Evolutionary conservation across 1,140 invertebrate species (phyloP), one percentile per base, ranked within the genome.

Genomic region (Diachasma alloeum): DNA sequence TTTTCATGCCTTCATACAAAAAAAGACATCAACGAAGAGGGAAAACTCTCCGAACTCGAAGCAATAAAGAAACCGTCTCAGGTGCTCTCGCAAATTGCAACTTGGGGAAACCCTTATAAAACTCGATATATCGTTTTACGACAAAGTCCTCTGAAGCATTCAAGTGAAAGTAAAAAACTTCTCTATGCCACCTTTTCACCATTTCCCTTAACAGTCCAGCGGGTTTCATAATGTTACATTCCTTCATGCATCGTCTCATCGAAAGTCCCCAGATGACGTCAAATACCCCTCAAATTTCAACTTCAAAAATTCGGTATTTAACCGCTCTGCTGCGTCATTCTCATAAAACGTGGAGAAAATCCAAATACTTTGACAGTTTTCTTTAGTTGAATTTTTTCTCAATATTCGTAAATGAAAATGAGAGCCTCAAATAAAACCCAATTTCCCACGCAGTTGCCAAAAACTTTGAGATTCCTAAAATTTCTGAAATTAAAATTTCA

Each of bases 61-160:
- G 24, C 59, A 5, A 63, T 63, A 63, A 63, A 26, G 59, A 24
- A 24, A 31, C 24, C 53, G 59, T 63, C 59, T 31, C 59, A 63
- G 59, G 59, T 63, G 59, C 24, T 26, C 24, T 63, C 19, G 24
- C 59, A 63, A 39, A 19, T 69, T 37, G 31, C 15, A 19, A 44
- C 39, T 69, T 22, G 19, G 0, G 13, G n/a, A 22, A 71, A 44
- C 15, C 37, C 69, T 71, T 46, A 44, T 48, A 48, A 31, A 71
- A 71, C 0, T 9, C 24, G 31, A 46, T 56, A 46, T 53, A 72
- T 72, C 44, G 42, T 56, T 72, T 72, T 56, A 72, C 70, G 70
- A 72, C 70, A 56, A 24, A 26, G 22, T 37, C 26, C 70, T n/a
- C 46, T 53, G 26, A 53, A 17, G 19, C 24, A 72, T 56, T 46